Percentiles rank a stretch among this genome's conserved stretches.
phyloP scores from a whole-genome alignment of 2,888 invertebrate species.

The Campoplex nolae region DNA sequence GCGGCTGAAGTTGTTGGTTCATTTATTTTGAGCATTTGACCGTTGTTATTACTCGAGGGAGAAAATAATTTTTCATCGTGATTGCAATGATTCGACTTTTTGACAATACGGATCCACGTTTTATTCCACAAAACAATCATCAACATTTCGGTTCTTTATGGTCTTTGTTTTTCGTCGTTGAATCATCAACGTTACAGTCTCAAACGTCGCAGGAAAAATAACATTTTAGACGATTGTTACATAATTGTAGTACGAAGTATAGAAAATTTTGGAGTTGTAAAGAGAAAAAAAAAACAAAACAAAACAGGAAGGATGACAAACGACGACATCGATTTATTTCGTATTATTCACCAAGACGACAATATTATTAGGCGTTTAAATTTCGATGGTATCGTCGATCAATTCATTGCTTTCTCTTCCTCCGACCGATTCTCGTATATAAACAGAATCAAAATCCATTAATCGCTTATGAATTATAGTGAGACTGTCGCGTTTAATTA shows the following conservation, averaged over 20 bases:
- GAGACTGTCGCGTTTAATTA: too few relatives aligned
- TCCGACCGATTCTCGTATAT: neutral
- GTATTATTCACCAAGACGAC: constrained; percentile 46
- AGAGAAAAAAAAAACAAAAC: constrained; percentile 24
- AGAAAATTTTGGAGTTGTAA: constrained; percentile 25
- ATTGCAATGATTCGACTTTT: constrained; percentile 52
- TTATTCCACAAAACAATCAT: constrained; percentile 66
- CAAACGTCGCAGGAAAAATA: constrained; percentile 43
- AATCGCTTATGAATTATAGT: too few relatives aligned
- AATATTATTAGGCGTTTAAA: constrained; percentile 16
- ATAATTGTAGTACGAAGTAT: constrained; percentile 29
- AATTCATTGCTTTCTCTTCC: neutral
- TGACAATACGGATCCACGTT: constrained; percentile 64
- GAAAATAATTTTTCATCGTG: constrained; percentile 3
- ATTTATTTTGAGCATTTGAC: constrained; percentile 65
- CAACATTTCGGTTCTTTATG: constrained; percentile 46
- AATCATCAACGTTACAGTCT: constrained; percentile 50
- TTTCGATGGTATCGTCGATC: constrained; percentile 22
- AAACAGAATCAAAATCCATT: neutral
- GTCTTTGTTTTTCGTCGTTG: constrained; percentile 27
- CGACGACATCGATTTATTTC: constrained; percentile 37
- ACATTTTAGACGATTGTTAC: constrained; percentile 42
- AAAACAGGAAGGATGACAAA: constrained; percentile 21
- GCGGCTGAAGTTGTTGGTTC: constrained; percentile 37
- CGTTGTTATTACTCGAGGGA: constrained; percentile 62